Base-by-base conservation (phyloP, 2,888 invertebrate species). In the Vesta saturnalis region DNA sequence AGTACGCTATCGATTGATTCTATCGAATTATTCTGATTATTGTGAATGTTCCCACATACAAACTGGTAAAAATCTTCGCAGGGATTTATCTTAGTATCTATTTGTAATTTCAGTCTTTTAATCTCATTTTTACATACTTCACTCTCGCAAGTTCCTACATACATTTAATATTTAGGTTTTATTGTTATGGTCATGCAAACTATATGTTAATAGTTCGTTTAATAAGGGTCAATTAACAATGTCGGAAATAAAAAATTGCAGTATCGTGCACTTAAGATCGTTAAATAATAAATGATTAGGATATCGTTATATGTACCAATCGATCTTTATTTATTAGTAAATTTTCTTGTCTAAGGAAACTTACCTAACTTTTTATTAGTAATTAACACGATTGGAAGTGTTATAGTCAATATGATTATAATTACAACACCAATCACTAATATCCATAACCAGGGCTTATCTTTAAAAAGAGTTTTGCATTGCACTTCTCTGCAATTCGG, bases 61-160 rank as follows among this genome's bases (percentile, higher is more conserved):
- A 76, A 76, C 39, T 71, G 69, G 60, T 74, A 76, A 59, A 76
- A 76, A 60, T 76, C 74, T n/a, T 68, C 67, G 70, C 76, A 76
- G 1, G 75, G 73, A 30, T 69, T 65, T 10, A 71, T 59, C 6
- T 60, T 56, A 30, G 67, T 60, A 60, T 76, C 71, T 30, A 74
- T 54, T 23, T 49, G 58, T 6, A 5, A 19, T 21, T 19, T n/a
- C 12, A 52, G 19, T 21, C 21, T 19, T 18, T 52, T 19, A 3
- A 8, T 52, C 3, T 52, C 19, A 12, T 52, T 52, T 52, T 52
- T 18, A 19, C 52, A 52, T 10, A 52, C 1, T 1, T 18, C n/a
- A n/a, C 19, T 52, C 4, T 16, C 21, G 19, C 52, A 52, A 12
- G 16, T 21, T 52, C 52, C 52, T 52, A 52, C 10, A 21, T 39